Conservation (phyloP, 2,888 invertebrate species). For the Colletes collaris region DNA sequence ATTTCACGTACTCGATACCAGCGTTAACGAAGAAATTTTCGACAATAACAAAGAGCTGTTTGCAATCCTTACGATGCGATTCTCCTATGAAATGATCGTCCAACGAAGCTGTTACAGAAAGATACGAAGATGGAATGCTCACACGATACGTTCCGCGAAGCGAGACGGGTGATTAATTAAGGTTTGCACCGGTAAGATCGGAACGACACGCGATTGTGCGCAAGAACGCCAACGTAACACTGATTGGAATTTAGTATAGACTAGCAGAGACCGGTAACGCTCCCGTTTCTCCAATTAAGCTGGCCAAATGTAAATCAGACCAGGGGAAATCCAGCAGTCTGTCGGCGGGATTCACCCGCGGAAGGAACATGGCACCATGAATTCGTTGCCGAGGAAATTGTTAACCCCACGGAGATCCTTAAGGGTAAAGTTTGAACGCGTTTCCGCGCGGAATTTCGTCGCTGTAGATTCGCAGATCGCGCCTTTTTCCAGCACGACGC, state of each 20-base stretch:
- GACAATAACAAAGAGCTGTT: background rate
- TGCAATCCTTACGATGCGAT: background rate
- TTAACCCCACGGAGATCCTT: slow-evolving; percentile 55
- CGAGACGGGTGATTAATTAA: slow-evolving; percentile 48
- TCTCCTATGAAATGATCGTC: slow-evolving; percentile 2
- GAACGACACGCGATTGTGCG: slow-evolving; percentile 51
- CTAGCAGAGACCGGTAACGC: slow-evolving; percentile 49
- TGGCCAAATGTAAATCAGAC: slow-evolving; percentile 67
- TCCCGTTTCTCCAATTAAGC: slow-evolving; percentile 68
- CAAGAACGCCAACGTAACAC: slow-evolving; percentile 51
- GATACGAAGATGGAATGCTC: slow-evolving; percentile 32
- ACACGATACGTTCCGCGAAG: slow-evolving; percentile 12
- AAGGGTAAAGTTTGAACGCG: slow-evolving; percentile 9
- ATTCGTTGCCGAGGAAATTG: slow-evolving; percentile 56
- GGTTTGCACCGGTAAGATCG: slow-evolving; percentile 37
- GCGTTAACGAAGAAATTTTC: background rate
- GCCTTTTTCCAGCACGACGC: background rate
- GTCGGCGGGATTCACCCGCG: slow-evolving; percentile 60
- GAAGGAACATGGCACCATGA: slow-evolving; percentile 55
- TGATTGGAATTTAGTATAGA: slow-evolving; percentile 67
- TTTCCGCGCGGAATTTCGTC: slow-evolving; percentile 2
- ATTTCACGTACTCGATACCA: too few species aligned
- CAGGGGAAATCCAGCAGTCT: slow-evolving; percentile 55
- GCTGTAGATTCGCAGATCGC: background rate
- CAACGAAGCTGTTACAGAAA: background rate